Evolutionary conservation across 2,113 vertebrate genomes (phyloP).

Genomic region (Cairina moschata): DNA sequence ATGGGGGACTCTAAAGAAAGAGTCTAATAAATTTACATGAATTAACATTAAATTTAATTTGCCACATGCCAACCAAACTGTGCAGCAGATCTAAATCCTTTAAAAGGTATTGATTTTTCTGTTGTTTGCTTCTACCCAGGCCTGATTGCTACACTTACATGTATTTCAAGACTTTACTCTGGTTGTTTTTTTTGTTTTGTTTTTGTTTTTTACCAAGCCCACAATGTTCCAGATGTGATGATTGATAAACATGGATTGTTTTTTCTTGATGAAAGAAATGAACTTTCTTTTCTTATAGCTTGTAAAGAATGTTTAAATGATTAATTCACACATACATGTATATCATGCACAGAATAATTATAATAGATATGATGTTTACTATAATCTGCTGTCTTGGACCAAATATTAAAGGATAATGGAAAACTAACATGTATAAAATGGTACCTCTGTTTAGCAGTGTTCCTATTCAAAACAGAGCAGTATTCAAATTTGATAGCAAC

Average conservation of each 20-base stretch:
- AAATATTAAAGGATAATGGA: background rate
- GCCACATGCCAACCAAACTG: slow-evolving; percentile 63
- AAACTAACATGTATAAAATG: background rate
- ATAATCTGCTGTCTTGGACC: background rate
- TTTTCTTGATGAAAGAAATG: background rate
- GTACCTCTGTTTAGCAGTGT: background rate
- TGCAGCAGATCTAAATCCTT: slow-evolving; percentile 30
- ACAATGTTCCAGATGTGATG: background rate
- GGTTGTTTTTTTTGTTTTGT: no score
- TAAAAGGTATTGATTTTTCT: slow-evolving; percentile 12
- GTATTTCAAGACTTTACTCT: background rate
- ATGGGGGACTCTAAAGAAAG: slow-evolving; percentile 28
- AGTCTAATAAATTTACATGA: slow-evolving; percentile 59
- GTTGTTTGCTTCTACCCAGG: background rate
- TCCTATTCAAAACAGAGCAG: background rate
- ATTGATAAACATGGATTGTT: background rate
- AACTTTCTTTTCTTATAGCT: background rate
- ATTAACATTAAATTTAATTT: slow-evolving; percentile 68
- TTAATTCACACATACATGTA: background rate
- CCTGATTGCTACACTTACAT: background rate
- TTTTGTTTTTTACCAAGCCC: background rate
- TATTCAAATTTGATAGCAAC: background rate
- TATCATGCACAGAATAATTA: background rate
- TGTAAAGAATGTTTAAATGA: background rate
- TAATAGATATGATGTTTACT: background rate